These are phyloP conservation scores for Protobothrops mucrosquamatus DNA, from an alignment of 2,113 vertebrate genomes.

Conservation along the genomic window DNA sequence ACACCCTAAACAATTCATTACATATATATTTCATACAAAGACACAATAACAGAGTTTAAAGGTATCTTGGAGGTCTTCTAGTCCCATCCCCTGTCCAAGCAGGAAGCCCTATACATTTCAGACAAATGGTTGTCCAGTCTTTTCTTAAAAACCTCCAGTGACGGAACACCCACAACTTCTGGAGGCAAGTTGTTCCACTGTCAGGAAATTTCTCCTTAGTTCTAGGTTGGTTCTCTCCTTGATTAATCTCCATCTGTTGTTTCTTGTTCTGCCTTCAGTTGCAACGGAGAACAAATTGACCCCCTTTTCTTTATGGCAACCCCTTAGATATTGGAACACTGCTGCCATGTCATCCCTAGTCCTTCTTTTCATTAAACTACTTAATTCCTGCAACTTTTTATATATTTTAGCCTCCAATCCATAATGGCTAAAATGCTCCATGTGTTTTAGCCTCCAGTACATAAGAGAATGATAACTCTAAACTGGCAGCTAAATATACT, in stretches of 20 bases:
- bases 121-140: not conserved
- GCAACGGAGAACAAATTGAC: not conserved
- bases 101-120: not conserved
- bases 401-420: no score
- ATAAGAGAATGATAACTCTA: not conserved
- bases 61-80: not conserved
- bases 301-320: not conserved
- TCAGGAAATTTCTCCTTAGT: not conserved
- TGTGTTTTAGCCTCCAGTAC: no score
- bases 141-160: not conserved
- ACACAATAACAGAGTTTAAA: not conserved
- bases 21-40: not conserved
- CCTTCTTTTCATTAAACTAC: not conserved
- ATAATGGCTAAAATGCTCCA: no score
- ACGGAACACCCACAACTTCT: not conserved
- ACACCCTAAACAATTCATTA: not conserved
- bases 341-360: not conserved
- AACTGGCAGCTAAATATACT: not conserved
- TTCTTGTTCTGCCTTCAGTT: not conserved
- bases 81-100: not conserved
- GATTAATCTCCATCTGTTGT: no score
- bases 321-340: not conserved
- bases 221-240: not conserved
- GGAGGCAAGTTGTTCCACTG: not conserved
- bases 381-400: not conserved